These are phyloP conservation scores for Magallana ariakensis DNA, from an alignment of 1,140 invertebrate genomes.

Conservation along the genomic window DNA sequence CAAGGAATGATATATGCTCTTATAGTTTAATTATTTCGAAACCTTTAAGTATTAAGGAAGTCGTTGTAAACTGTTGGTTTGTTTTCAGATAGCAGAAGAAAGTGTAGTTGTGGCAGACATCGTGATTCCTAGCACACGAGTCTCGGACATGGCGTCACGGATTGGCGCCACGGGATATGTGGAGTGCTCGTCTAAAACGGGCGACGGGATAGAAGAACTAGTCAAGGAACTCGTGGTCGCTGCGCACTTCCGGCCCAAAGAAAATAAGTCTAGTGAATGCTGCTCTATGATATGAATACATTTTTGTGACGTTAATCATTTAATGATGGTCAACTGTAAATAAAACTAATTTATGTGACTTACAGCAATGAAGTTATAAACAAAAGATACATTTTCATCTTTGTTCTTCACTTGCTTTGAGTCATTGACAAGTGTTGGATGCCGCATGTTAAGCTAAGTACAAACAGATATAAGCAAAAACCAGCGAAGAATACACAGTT, in stretches of 20 bases:
- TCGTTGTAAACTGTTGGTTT: no score
- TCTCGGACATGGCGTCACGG: slow-evolving; percentile 85
- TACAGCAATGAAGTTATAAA: no score
- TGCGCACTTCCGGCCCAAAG: slow-evolving; percentile 36
- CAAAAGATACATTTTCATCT: no score
- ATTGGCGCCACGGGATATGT: slow-evolving; percentile 91
- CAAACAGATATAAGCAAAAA: slow-evolving; percentile 5
- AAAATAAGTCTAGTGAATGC: slow-evolving; percentile 12
- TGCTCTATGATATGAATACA: background rate
- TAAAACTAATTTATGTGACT: no score
- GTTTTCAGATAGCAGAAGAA: slow-evolving; percentile 44
- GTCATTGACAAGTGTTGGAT: no score
- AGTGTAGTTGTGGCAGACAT: slow-evolving; percentile 83
- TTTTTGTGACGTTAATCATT: no score
- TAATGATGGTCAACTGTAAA: no score
- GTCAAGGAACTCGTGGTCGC: slow-evolving; percentile 62
- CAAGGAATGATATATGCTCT: no score
- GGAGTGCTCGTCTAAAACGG: slow-evolving; percentile 94
- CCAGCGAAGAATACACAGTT: background rate
- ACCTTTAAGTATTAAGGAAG: no score
- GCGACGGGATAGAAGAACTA: slow-evolving; percentile 85
- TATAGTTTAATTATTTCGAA: no score
- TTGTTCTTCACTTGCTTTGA: no score
- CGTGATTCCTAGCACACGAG: slow-evolving; percentile 80
- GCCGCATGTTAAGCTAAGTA: background rate